Percentiles rank a stretch among this genome's conserved stretches.
Evolutionary conservation across 2,888 invertebrate genomes (phyloP).

Genomic region (Tenthredo scrophulariae): DNA sequence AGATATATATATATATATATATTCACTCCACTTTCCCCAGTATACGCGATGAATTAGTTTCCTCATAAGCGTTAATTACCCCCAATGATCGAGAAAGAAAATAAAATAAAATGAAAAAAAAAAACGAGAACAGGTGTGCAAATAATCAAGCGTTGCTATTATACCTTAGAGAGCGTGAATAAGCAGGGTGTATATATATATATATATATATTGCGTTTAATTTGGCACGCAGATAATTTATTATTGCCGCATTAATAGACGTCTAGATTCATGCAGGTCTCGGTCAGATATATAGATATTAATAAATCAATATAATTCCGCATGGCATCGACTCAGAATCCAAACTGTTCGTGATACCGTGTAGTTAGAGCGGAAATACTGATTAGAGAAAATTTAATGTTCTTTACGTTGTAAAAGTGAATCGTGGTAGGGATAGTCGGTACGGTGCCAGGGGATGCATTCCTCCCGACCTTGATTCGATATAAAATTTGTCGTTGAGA

Average conservation of each 20-base stretch:
- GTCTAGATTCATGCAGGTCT: neutral
- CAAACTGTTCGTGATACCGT: conserved; percentile 37
- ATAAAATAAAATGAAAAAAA: neutral
- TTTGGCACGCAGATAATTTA: neutral
- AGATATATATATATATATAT: neutral
- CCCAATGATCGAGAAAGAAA: neutral
- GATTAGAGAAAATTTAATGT: conserved; percentile 34
- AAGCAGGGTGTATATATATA: neutral
- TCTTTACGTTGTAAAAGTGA: conserved; percentile 1
- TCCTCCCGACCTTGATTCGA: neutral
- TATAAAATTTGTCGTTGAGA: neutral
- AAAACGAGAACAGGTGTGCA: neutral
- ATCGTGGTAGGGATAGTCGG: neutral
- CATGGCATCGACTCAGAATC: neutral
- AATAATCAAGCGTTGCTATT: neutral
- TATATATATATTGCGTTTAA: neutral
- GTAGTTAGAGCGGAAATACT: conserved; percentile 8
- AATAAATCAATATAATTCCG: conserved; percentile 25
- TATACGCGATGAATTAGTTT: neutral
- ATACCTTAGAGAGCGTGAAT: neutral
- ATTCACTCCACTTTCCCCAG: neutral
- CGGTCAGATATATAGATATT: neutral
- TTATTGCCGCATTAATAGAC: neutral
- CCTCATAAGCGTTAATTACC: neutral
- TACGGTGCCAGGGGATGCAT: conserved; percentile 40